These are phyloP conservation scores for Heloderma charlesbogerti DNA, from an alignment of 2,113 vertebrate genomes.

Conservation along the genomic window DNA sequence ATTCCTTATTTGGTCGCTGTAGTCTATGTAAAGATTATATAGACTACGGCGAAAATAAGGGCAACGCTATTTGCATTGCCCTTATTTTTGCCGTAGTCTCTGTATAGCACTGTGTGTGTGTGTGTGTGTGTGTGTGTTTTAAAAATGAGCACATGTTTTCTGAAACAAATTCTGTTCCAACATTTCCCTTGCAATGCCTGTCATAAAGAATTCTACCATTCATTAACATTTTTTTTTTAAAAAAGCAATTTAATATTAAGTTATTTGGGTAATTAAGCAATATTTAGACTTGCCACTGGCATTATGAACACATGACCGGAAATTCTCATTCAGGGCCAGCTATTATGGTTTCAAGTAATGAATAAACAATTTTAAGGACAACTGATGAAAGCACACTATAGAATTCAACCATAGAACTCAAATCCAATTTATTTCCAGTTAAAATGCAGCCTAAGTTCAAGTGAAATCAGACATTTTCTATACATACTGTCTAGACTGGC, in stretches of 20 bases:
- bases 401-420: conserved; percentile 5
- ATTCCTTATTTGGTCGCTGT: too few species aligned
- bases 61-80: too few species aligned
- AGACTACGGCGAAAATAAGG: too few species aligned
- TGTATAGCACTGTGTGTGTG: too few species aligned
- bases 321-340: conserved; percentile 14
- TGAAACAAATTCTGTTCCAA: not conserved
- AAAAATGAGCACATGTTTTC: not conserved
- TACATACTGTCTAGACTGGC: conserved; percentile 16
- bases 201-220: not conserved
- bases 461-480: conserved; percentile 22
- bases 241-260: conserved; percentile 7
- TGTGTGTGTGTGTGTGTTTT: too few species aligned
- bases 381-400: not conserved
- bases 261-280: not conserved
- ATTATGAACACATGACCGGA: not conserved
- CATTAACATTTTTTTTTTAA: not conserved
- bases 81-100: too few species aligned
- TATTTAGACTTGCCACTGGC: not conserved
- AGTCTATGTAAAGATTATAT: too few species aligned
- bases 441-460: conserved; percentile 46
- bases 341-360: not conserved
- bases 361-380: not conserved
- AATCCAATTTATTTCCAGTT: conserved; percentile 46
- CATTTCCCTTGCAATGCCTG: not conserved